phyloP scores from a whole-genome alignment of 2,888 invertebrate species.

The Holacanthella duospinosa region DNA sequence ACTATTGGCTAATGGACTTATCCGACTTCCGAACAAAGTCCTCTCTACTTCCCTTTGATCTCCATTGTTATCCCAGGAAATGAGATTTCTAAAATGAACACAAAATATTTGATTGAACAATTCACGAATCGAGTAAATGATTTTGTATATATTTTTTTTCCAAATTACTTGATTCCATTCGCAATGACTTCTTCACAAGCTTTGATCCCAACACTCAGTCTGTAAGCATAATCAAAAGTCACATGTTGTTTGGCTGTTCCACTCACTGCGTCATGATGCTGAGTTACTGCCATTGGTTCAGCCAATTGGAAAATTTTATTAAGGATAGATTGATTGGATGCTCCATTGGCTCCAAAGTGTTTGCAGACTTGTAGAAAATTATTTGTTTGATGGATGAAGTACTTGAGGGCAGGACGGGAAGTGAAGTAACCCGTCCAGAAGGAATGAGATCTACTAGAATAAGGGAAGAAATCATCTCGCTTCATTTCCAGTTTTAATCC shows the following conservation, averaged over 20 bases:
- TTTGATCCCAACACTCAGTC: constrained; percentile 57
- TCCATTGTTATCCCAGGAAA: too few relatives aligned
- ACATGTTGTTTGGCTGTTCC: constrained; percentile 80
- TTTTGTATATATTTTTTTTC: too few relatives aligned
- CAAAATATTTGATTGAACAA: too few relatives aligned
- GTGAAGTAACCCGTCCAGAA: constrained; percentile 92
- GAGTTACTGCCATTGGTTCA: constrained; percentile 45
- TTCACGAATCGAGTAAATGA: too few relatives aligned
- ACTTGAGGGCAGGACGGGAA: constrained; percentile 68
- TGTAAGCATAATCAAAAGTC: constrained; percentile 72
- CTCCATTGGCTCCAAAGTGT: constrained; percentile 23
- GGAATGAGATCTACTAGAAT: constrained; percentile 69
- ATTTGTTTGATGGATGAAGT: constrained; percentile 63
- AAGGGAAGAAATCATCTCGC: constrained; percentile 83
- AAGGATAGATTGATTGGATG: constrained; percentile 12
- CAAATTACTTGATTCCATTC: neutral
- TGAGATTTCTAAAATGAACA: too few relatives aligned
- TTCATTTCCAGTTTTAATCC: constrained; percentile 59
- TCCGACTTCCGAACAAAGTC: too few relatives aligned
- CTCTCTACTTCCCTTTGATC: too few relatives aligned
- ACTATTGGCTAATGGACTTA: too few relatives aligned
- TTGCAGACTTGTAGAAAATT: constrained; percentile 58
- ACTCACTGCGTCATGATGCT: constrained; percentile 87
- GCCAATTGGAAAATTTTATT: constrained; percentile 24
- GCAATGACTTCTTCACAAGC: constrained; percentile 49